A percentile compares a stretch with the other conserved stretches of the same genome.
Evolutionary conservation across 2,797 vertebrate species (phyloP).

Genomic region (Mastacembelus armatus): DNA sequence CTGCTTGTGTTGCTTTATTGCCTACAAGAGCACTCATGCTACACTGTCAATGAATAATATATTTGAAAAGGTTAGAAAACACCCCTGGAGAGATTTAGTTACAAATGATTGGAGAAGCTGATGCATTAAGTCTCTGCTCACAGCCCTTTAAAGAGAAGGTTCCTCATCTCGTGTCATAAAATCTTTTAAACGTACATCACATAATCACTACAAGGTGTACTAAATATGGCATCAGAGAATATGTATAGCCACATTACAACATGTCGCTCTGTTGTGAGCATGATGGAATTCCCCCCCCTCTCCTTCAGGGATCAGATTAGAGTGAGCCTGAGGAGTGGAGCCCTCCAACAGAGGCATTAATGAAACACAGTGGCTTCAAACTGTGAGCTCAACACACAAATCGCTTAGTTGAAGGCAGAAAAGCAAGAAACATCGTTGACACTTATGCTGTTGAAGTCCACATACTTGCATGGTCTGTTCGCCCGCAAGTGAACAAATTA

Average conservation of each 20-base stretch:
- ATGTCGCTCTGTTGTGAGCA: constrained; percentile 45
- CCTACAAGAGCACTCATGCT: neutral
- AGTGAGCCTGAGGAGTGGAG: constrained; percentile 53
- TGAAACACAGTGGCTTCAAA: constrained; percentile 70
- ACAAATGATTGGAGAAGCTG: constrained; percentile 10
- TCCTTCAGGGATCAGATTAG: constrained; percentile 57
- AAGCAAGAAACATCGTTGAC: constrained; percentile 12
- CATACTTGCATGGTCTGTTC: neutral
- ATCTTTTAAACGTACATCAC: constrained; percentile 46
- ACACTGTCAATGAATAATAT: constrained; percentile 43
- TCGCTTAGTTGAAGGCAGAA: constrained; percentile 10
- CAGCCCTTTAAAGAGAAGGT: constrained; percentile 40
- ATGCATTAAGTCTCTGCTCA: constrained; percentile 28
- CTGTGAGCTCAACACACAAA: constrained; percentile 49
- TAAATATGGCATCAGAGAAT: constrained; percentile 53
- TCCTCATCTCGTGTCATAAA: constrained; percentile 52
- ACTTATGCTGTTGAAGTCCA: constrained; percentile 15
- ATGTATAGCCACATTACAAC: constrained; percentile 47
- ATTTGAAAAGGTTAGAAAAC: constrained; percentile 39
- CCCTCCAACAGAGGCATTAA: constrained; percentile 74
- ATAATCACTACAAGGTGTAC: constrained; percentile 33
- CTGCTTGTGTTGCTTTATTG: constrained; percentile 19
- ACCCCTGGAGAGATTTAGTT: constrained; percentile 29
- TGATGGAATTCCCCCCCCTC: constrained; percentile 49
- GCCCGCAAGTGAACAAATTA: neutral